Percentiles rank a stretch among this genome's conserved stretches.
These are phyloP conservation scores for Pectinophora gossypiella DNA, from an alignment of 1,140 invertebrate genomes.

Conservation along the genomic window DNA sequence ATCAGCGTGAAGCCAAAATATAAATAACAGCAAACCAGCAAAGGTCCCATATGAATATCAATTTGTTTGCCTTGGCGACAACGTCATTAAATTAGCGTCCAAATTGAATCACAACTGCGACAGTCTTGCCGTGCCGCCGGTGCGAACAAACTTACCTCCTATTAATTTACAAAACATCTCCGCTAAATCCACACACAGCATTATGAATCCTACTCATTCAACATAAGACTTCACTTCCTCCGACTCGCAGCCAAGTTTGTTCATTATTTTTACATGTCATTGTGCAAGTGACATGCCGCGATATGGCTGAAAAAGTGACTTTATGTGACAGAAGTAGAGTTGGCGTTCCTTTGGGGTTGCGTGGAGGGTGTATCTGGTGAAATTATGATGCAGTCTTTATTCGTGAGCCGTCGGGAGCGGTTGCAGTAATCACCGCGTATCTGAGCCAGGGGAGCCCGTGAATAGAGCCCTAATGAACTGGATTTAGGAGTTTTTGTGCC, in stretches of 20 bases:
- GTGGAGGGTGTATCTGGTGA: constrained; percentile 67
- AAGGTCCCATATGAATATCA: constrained; percentile 73
- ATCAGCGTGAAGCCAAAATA: constrained; percentile 41
- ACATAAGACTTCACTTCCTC: constrained; percentile 48
- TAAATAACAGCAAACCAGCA: constrained; percentile 53
- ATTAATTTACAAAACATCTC: constrained; percentile 74
- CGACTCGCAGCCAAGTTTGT: constrained; percentile 56
- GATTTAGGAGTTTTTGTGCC: constrained; percentile 74
- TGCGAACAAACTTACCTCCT: constrained; percentile 70
- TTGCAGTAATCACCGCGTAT: constrained; percentile 75
- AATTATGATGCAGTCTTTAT: constrained; percentile 76
- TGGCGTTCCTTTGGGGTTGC: constrained; percentile 36
- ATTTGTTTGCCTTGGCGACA: constrained; percentile 66
- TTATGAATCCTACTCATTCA: constrained; percentile 35
- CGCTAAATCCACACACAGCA: constrained; percentile 27
- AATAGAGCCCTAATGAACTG: constrained; percentile 75
- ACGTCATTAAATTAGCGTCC: constrained; percentile 73
- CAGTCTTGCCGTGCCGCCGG: constrained; percentile 67
- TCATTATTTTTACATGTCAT: constrained; percentile 76
- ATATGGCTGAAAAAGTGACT: constrained; percentile 37
- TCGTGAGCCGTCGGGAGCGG: constrained; percentile 74
- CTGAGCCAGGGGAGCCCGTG: constrained; percentile 70
- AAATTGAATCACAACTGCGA: constrained; percentile 74
- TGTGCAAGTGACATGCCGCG: constrained; percentile 64
- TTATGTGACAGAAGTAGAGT: constrained; percentile 42